phyloP scores from a whole-genome alignment of 1,140 invertebrate genomes.

The Procambarus virginalis region DNA sequence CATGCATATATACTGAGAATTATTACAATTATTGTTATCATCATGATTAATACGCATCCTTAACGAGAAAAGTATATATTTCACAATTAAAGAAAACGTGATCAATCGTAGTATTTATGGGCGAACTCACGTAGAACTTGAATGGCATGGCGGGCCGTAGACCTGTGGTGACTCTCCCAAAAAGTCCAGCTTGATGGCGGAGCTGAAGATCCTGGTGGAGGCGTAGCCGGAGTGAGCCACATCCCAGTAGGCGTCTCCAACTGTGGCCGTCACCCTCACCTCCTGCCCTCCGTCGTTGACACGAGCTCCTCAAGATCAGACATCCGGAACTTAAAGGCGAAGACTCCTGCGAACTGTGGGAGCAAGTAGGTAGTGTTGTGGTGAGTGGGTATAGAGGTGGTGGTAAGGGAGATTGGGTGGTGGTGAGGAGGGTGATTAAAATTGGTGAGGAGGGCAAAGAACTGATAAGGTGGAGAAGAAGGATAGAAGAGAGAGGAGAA shows the following conservation, averaged over 20 bases:
- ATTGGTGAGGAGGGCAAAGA: not conserved
- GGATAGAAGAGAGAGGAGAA: no score
- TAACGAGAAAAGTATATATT: no score
- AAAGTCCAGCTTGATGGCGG: constrained; percentile 86
- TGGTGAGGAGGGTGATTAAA: not conserved
- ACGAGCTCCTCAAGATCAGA: constrained; percentile 83
- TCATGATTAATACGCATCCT: no score
- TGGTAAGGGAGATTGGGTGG: not conserved
- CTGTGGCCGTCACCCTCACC: constrained; percentile 88
- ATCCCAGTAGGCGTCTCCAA: constrained; percentile 92
- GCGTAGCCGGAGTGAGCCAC: constrained; percentile 88
- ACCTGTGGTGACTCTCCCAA: constrained; percentile 92
- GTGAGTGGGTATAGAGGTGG: not conserved
- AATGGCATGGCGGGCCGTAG: constrained; percentile 96
- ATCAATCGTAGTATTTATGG: no score
- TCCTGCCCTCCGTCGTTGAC: constrained; percentile 85
- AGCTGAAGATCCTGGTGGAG: constrained; percentile 89
- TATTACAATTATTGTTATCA: no score
- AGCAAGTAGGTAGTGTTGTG: not conserved
- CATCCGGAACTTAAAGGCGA: constrained; percentile 75
- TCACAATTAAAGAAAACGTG: no score
- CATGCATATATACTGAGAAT: no score
- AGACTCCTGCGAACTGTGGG: constrained; percentile 56
- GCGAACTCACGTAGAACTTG: constrained; percentile 78
- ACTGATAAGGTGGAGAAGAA: no score